phyloP scores from a whole-genome alignment of 2,888 invertebrate species.

The Volucella inflata region DNA sequence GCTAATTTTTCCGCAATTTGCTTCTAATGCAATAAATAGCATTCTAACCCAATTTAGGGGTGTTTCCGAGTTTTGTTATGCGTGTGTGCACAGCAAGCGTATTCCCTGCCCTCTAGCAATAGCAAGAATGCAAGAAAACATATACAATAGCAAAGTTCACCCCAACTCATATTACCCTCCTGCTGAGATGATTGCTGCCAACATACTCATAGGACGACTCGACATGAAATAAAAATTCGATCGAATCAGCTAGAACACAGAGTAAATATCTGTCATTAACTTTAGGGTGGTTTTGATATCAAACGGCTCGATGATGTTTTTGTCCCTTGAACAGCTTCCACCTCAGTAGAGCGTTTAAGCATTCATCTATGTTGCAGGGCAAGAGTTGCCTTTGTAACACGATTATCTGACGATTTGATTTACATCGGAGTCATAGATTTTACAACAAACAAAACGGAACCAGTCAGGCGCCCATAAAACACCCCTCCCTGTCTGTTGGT shows the following conservation, averaged over 20 bases:
- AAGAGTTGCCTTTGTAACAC: conserved; percentile 82
- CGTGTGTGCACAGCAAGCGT: conserved; percentile 68
- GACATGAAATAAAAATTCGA: conserved; percentile 39
- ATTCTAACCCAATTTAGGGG: conserved; percentile 76
- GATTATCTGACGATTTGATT: conserved; percentile 84
- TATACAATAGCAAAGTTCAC: conserved; percentile 19
- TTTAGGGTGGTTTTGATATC: conserved; percentile 73
- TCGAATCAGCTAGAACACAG: conserved; percentile 25
- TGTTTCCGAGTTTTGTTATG: conserved; percentile 61
- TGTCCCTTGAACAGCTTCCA: conserved; percentile 48
- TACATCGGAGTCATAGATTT: conserved; percentile 70
- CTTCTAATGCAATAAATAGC: conserved; percentile 83
- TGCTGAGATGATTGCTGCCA: conserved; percentile 69
- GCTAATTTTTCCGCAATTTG: conserved; percentile 85
- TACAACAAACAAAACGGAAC: conserved; percentile 75
- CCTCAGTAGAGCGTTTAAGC: conserved; percentile 27
- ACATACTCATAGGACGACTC: conserved; percentile 13
- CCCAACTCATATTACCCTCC: conserved; percentile 66
- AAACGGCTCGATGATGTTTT: conserved; percentile 44
- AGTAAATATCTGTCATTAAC: conserved; percentile 65
- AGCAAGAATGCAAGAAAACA: conserved; percentile 16
- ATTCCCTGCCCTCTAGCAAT: conserved; percentile 1
- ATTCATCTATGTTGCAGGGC: conserved; percentile 21
- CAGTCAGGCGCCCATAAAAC: conserved; percentile 43
- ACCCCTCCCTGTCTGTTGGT: no score